A percentile compares a stretch with the other conserved stretches of the same genome.
These are phyloP conservation scores for Tethya wilhelma DNA, from an alignment of 37 sponge, comb jelly and placozoan genomes.

Conservation along the genomic window DNA sequence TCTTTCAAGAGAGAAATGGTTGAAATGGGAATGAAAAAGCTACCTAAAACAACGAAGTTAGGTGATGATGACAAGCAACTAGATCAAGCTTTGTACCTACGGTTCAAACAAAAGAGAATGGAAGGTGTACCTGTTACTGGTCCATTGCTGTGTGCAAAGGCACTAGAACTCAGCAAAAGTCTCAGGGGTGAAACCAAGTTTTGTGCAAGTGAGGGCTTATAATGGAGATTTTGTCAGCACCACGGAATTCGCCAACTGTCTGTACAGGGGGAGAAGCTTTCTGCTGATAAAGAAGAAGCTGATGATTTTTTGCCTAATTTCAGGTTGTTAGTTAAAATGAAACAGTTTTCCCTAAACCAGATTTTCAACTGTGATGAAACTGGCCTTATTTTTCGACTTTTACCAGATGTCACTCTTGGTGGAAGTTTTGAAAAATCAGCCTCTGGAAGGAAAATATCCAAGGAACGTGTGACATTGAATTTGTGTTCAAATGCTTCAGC, in stretches of 20 bases:
- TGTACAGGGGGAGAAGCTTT: constrained; percentile 56
- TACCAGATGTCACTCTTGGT: constrained; percentile 58
- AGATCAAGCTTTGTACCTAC: constrained; percentile 20
- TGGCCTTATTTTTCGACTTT: constrained; percentile 60
- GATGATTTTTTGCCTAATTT: constrained; percentile 42
- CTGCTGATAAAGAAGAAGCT: constrained; percentile 28
- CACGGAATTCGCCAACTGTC: constrained; percentile 33
- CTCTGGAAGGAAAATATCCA: constrained; percentile 50
- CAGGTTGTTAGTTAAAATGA: constrained; percentile 18
- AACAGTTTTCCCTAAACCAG: constrained; percentile 38
- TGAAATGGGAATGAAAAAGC: constrained; percentile 44
- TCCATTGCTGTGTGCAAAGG: constrained; percentile 26
- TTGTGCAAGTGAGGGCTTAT: constrained; percentile 11
- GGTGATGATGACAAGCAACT: constrained; percentile 18
- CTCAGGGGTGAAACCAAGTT: not conserved
- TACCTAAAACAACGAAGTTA: constrained; percentile 44
- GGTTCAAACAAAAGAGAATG: constrained; percentile 43
- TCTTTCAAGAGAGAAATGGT: constrained; percentile 29
- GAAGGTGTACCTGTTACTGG: constrained; percentile 37
- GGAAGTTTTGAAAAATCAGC: constrained; percentile 56
- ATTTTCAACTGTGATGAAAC: constrained; percentile 85
- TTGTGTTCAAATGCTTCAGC: constrained; percentile 73
- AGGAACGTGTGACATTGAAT: constrained; percentile 67
- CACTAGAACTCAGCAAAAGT: not conserved
- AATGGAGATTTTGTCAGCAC: constrained; percentile 43